Percentiles rank a stretch among this genome's conserved stretches.
These are phyloP conservation scores for Orchestes rusci DNA, from an alignment of 2,888 invertebrate species.

Conservation along the genomic window DNA sequence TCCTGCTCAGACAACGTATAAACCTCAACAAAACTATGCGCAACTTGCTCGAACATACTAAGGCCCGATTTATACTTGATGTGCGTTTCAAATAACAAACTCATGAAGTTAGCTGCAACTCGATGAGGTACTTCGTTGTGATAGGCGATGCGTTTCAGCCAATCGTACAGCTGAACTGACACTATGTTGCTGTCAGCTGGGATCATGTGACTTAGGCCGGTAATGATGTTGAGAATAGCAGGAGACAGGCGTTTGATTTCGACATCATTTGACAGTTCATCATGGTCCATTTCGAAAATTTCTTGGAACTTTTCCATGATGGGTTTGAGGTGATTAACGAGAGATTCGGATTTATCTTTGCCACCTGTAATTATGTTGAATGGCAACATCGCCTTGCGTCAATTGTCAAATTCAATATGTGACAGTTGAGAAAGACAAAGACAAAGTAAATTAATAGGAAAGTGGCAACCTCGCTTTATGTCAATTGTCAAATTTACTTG, in stretches of 20 bases:
- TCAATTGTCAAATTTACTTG: too few species aligned
- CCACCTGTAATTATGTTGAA: slow-evolving; percentile 2
- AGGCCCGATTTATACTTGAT: slow-evolving; percentile 39
- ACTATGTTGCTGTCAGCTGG: slow-evolving; percentile 30
- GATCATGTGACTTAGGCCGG: slow-evolving; percentile 31
- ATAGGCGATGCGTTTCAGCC: slow-evolving; percentile 40
- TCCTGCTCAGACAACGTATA: slow-evolving; percentile 26
- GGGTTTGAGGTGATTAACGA: slow-evolving; percentile 19
- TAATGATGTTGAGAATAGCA: slow-evolving; percentile 35
- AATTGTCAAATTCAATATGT: background rate
- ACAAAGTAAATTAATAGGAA: too few species aligned
- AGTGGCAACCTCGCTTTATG: too few species aligned
- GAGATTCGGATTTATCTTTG: slow-evolving; percentile 29
- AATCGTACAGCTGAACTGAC: slow-evolving; percentile 38
- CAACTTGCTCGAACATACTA: slow-evolving; percentile 42
- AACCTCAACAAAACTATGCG: slow-evolving; percentile 41
- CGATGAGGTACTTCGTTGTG: slow-evolving; percentile 35
- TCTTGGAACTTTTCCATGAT: slow-evolving; percentile 37
- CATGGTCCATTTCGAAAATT: slow-evolving; percentile 37
- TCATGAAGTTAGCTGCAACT: slow-evolving; percentile 37
- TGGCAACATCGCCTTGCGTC: background rate
- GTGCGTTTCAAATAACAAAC: slow-evolving; percentile 39
- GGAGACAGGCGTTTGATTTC: slow-evolving; percentile 38
- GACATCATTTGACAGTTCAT: slow-evolving; percentile 35
- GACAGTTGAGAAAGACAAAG: too few species aligned